A percentile compares a stretch with the other conserved stretches of the same genome.
phyloP scores from a whole-genome alignment of 2,113 vertebrate genomes.

The Mandrillus leucophaeus region DNA sequence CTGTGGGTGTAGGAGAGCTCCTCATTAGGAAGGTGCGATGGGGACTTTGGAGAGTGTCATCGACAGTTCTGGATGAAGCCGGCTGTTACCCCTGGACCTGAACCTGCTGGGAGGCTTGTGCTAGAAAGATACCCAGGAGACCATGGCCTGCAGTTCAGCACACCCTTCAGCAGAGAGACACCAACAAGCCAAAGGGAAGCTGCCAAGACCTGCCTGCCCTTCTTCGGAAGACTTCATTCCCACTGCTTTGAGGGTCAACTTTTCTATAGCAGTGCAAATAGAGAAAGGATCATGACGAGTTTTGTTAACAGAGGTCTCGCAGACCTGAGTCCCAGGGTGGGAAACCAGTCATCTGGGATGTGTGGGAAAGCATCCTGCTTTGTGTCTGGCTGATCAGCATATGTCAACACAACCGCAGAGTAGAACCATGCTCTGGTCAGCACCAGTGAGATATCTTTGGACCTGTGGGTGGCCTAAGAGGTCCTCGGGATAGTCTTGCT shows the following conservation, averaged over 20 bases:
- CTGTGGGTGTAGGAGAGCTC: background rate
- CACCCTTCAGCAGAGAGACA: background rate
- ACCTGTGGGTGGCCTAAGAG: background rate
- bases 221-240: background rate
- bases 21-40: background rate
- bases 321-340: background rate
- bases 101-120: background rate
- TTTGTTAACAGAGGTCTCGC: background rate
- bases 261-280: background rate
- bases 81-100: background rate
- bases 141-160: rapidly evolving
- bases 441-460: rapidly evolving
- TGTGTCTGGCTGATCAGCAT: background rate
- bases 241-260: background rate
- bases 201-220: background rate
- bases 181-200: background rate
- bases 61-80: background rate
- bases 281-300: background rate
- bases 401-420: rapidly evolving
- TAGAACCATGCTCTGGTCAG: rapidly evolving
- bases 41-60: no score
- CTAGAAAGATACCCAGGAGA: background rate
- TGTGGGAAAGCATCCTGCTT: background rate
- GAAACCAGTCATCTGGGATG: background rate
- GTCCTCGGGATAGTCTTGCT: background rate